phyloP scores from a whole-genome alignment of 2,797 vertebrate species.

The Dromococcyx pavoninus region DNA sequence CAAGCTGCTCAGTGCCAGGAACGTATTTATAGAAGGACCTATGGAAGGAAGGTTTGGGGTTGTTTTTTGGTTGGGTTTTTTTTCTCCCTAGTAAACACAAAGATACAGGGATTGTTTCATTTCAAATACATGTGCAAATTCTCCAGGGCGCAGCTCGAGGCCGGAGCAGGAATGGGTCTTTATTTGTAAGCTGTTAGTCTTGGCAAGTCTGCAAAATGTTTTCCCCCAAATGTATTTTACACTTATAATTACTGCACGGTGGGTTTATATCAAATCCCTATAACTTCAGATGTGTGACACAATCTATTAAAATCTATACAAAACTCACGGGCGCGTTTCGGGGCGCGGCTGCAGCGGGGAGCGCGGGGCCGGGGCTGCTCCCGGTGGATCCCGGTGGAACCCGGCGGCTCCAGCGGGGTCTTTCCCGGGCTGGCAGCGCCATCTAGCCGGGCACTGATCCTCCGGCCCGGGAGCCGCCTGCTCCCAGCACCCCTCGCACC shows the following conservation, averaged over 20 bases:
- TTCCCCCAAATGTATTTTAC: constrained; percentile 56
- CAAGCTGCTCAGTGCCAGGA: not conserved
- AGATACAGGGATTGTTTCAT: constrained; percentile 33
- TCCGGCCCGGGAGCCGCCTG: not conserved
- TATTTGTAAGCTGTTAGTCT: constrained; percentile 62
- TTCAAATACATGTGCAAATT: constrained; percentile 62
- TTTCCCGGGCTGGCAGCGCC: constrained; percentile 79
- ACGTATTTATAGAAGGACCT: constrained; percentile 1
- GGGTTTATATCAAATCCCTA: constrained; percentile 52
- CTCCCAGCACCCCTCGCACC: not conserved
- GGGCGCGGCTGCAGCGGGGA: not conserved
- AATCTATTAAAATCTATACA: constrained; percentile 34
- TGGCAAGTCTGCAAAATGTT: constrained; percentile 25
- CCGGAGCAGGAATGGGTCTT: constrained; percentile 14
- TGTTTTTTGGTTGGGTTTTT: not conserved
- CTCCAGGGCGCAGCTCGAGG: constrained; percentile 60
- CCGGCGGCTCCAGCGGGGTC: not conserved
- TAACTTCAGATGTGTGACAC: constrained; percentile 59
- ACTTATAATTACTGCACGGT: constrained; percentile 58
- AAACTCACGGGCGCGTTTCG: not conserved
- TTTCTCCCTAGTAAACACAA: not conserved
- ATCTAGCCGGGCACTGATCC: constrained; percentile 67
- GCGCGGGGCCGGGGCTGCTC: not conserved
- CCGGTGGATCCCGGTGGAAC: not conserved
- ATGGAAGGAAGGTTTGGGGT: not conserved